Evolutionary conservation across 92 coral and sea anemone genomes (phyloP), one percentile per base, ranked within the genome.

Genomic region (Metridium senile): DNA sequence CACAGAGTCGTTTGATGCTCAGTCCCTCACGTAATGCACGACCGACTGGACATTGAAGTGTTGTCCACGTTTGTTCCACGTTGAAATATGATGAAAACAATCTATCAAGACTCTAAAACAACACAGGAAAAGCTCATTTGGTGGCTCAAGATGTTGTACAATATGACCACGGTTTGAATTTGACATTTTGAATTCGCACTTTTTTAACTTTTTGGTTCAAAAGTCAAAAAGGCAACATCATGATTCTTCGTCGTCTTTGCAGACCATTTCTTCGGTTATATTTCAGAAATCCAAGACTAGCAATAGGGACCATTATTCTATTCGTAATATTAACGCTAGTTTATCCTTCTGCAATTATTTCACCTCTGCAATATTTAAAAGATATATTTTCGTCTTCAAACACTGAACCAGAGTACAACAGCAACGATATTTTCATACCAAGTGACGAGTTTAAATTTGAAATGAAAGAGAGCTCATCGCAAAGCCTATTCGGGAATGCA

Each of bases 251-350:
- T 22, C 53, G 71, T 45, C 34, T 27, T 35, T 30, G 33, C 10
- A 33, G 53, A 7, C 80, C 80, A n/a, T 20, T 68, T 35, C 74
- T 82, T 18, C 78, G 91, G 26, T 66, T 71, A 16, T 87, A 82
- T 45, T 77, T 62, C 75, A 76, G 86, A 80, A 71, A 87, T 51
- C 62, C 62, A 7, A 58, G 70, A 70, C 69, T 69, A 22, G 30
- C 68, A 46, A 8, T 70, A 33, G 39, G 62, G 68, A 65, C 61
- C n/a, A 11, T 70, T 16, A 20, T 70, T 26, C 7, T 45, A 3
- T 29, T 81, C n/a, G 72, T 64, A 1, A 25, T 80, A 51, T 74
- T 64, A 58, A 26, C 56, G 2, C 13, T 75, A 0, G 19, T 70
- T 47, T 59, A 74, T 23, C 54, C 80, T 1, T 31, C 71, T 18